Evolutionary conservation across 2,888 invertebrate species (phyloP), one percentile per base, ranked within the genome.

Genomic region (Entomobrya proxima): DNA sequence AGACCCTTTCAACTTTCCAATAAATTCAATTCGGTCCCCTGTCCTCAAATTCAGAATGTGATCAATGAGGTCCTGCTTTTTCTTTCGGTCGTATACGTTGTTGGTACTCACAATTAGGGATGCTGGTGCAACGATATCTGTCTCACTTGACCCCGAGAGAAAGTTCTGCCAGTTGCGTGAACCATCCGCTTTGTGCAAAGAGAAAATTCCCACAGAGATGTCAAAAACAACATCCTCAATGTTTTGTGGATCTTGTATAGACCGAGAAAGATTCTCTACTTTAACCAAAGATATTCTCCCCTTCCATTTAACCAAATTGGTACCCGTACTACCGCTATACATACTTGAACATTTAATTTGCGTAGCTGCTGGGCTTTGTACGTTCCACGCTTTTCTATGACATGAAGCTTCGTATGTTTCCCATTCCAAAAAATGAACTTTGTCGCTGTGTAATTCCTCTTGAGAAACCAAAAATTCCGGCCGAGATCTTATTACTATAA

Each of bases 1-100:
- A 37, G 78, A 64, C 1, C 44, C 75, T n/a, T 61, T 64, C 7
- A 90, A 67, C 6, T 58, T 74, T 21, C 90, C 90, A 72, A 86
- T 67, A 83, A 90, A 88, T 47, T 88, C 87, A 58, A 90, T 86
- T 83, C 32, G 87, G 52, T 90, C 90, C n/a, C 89, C 89, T 3
- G 76, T 50, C 69, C 86, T 55, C 15, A 89, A 86, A 37, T 80
- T 88, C 2, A 88, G 86, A 24, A 90, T 32, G n/a, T 85, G 85
- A 67, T 88, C 81, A 0, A 89, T 67, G 13, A 87, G 40, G 32
- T 85, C 55, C 24, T 78, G 72, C 47, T 88, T 88, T 35, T 80
- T 24, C n/a, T 64, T 83, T n/a, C 24, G 35, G 30, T 80, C 76
- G 13, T 21, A 21, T 6, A 86, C 50, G 18, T 83, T 30, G 18